These are phyloP conservation scores for Panthera leo DNA, from an alignment of 2,113 vertebrate species.

Conservation along the genomic window DNA sequence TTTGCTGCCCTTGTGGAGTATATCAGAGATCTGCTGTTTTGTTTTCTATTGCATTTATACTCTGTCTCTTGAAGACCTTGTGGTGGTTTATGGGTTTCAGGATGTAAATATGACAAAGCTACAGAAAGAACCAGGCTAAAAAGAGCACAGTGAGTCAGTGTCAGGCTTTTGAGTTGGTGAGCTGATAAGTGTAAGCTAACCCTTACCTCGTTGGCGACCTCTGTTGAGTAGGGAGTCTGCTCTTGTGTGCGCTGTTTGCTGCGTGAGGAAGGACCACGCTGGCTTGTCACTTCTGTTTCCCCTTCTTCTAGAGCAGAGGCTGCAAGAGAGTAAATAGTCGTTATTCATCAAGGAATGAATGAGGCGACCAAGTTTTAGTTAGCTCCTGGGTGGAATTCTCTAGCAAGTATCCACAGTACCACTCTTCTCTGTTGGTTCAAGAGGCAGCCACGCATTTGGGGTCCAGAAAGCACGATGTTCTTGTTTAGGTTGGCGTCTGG, in stretches of 20 bases:
- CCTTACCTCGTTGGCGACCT: not conserved
- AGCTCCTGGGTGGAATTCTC: not conserved
- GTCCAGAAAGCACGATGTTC: not conserved
- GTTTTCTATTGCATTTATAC: not conserved
- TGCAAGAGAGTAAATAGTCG: not conserved
- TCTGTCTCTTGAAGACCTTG: not conserved
- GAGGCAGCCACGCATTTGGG: not conserved
- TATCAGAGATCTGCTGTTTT: not conserved
- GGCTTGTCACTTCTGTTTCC: not conserved
- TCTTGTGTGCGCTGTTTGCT: not conserved
- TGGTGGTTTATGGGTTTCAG: not conserved
- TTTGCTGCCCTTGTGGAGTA: not conserved
- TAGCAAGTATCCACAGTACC: not conserved
- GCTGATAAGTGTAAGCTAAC: not conserved
- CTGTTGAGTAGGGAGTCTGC: not conserved
- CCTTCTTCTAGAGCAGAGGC: not conserved
- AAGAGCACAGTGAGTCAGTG: not conserved
- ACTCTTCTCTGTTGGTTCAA: not conserved
- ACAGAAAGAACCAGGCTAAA: not conserved
- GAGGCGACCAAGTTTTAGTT: not conserved
- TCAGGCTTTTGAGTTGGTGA: not conserved
- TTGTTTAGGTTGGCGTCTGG: not conserved
- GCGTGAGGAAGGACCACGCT: not conserved
- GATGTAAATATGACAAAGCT: not conserved
- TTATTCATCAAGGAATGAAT: not conserved